Evolutionary conservation across 2,113 vertebrate species (phyloP), one percentile per base, ranked within the genome.

Genomic region (Pungitius pungitius): DNA sequence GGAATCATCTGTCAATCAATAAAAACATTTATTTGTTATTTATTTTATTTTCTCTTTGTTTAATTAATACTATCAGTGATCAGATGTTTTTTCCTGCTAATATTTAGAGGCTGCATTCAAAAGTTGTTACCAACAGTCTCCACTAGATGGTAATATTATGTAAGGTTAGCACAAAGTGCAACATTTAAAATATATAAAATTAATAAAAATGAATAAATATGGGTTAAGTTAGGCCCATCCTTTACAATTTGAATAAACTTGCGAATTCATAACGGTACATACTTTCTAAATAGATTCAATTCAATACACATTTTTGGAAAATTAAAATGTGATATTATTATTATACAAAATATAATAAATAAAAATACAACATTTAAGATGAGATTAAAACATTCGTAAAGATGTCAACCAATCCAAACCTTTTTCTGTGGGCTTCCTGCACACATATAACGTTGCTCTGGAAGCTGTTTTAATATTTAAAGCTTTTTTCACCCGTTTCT

Each of bases 61-160:
- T 40, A 7, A 60, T 60, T 22, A 24, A 40, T 24, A 26, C 5
- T 6, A 54, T 54, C 24, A 14, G 6, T 14, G 12, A 52, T 24
- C 13, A 13, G 1, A 49, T n/a, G 3, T 2, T 13, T 54, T 45
- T 45, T 47, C 24, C 3, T 26, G 2, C 6, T 20, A 12, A 42
- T 14, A 54, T 24, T 6, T 4, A 64, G 2, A 64, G 49, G 5
- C 35, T 42, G 20, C 6, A 45, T 51, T 26, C 4, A 58, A 11
- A 40, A 20, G 33, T 3, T 33, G 20, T 17, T 64, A 49, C 54
- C 8, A 22, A 55, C 3, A 0, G 0, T 27, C 12, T 70, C 78
- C 78, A 74, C 78, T 60, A 58, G 78, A 42, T 64, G 78, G 14
- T 20, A 5, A 1, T 40, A 20, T 26, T 42, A 33, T 42, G 22